Evolutionary conservation across 2,113 vertebrate species (phyloP), one percentile per base, ranked within the genome.

Genomic region (Crotalus viridis): DNA sequence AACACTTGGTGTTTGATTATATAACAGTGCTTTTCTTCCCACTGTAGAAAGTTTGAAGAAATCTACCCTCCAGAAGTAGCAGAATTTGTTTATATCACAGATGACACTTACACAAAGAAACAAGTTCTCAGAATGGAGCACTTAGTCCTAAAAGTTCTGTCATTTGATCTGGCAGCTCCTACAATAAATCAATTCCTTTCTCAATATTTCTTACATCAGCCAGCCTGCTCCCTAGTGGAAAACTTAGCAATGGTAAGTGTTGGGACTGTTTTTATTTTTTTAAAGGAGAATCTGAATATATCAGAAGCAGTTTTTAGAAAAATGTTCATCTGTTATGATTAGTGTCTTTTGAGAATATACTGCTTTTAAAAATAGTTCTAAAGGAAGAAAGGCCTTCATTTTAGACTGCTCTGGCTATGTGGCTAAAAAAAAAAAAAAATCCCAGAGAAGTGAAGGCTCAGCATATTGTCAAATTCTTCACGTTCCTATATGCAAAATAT

Each of bases 61-160:
- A 99, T 99, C 96, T 99, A 99, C 94, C 99, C 99, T 59, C 99
- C 99, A 12, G 99, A 99, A 97, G 99, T 99, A 94, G 98, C 99
- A 0, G 99, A 99, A 94, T 99, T 99, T 95, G 99, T 99, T 61
- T 99, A 99, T 97, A 99, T 99, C 97, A 99, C 99, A 57, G 99
- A 99, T 0, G 99, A 99, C 96, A 99, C 99, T 85, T 99, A 99
- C 91, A 99, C 99, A 4, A 99, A 99, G 97, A 99, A 99, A 94
- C 99, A 99, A 95, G 99, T 99, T 96, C 97, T 99, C 55, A 98
- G 98, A 95, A 99, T 99, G 99, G 99, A 99, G 97, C 99, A 99
- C 93, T 97, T 99, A 93, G 98, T 99, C 94, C 97, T 99, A 3
- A 99, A 99, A 97, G 99, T 99, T 93, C 98, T 99, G 69, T 99